These are phyloP conservation scores for Hylia prasina DNA, from an alignment of 2,113 vertebrate genomes.

Conservation along the genomic window DNA sequence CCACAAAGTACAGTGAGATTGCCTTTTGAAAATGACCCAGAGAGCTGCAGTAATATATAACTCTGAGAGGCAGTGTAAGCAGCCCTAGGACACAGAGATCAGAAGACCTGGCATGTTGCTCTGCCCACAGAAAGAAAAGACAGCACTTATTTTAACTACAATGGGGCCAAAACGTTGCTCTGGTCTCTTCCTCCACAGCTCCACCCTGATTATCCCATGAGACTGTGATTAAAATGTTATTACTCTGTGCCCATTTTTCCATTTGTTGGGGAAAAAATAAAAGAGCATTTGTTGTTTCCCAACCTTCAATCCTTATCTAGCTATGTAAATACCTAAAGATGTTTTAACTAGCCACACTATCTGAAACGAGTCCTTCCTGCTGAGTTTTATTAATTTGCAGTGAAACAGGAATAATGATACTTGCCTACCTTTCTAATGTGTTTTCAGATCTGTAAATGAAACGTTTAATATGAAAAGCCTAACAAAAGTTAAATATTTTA, in stretches of 20 bases:
- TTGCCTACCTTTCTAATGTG: not conserved
- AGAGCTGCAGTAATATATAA: not conserved
- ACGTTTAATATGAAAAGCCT: not conserved
- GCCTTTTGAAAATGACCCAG: not conserved
- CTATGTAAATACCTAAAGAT: not conserved
- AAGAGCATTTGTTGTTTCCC: not conserved
- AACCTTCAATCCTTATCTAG: not conserved
- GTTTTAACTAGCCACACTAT: not conserved
- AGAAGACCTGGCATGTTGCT: not conserved
- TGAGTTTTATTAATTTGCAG: constrained; percentile 4
- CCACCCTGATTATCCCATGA: not conserved
- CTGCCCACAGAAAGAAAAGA: not conserved
- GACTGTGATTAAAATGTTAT: not conserved
- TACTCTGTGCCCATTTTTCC: not conserved
- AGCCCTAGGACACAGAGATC: not conserved
- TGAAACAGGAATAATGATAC: not conserved
- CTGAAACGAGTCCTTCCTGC: not conserved
- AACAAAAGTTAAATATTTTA: not conserved
- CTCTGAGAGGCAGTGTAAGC: not conserved
- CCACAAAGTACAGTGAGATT: not conserved
- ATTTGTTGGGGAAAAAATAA: not conserved
- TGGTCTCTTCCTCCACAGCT: not conserved
- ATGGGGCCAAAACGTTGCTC: not conserved
- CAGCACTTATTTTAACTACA: not conserved
- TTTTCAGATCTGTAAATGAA: not conserved